Base-by-base conservation (phyloP, 2,797 vertebrate species). In the Zenarchopterus dispar region DNA sequence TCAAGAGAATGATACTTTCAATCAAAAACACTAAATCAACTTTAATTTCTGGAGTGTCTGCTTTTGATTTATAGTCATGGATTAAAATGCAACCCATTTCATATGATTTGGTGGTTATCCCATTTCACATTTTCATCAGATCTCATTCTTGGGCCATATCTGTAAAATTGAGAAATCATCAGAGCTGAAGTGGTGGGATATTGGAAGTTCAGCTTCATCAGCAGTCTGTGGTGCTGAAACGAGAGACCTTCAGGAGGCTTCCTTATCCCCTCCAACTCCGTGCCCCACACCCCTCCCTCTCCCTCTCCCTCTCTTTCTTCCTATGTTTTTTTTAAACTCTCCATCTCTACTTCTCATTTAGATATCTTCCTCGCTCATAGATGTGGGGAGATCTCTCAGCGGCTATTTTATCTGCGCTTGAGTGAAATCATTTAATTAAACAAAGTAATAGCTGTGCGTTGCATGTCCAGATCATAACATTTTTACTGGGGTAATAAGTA, bases 141-240 rank as follows among this genome's bases (percentile, higher is more conserved):
- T 89, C 71, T 86, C 80, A 82, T 89, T 91, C 83, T 89, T 68
- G 39, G 82, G 81, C 85, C 85, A 85, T 88, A 93, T 92, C 91
- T 93, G 87, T 89, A 89, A 92, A 90, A 92, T 88, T 89, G 90
- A 89, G 86, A 91, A 93, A 92, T 87, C 87, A 87, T 91, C 88
- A 86, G 87, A 85, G 91, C 86, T 85, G 90, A 88, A 88, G 87
- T 85, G 67, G 82, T 67, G 80, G 87, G 84, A 91, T 89, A 91
- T 93, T 92, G 90, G 86, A 90, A 88, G 91, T 91, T 90, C 84
- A 74, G 91, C 90, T 90, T 92, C 88, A 91, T 93, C 92, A 91
- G 92, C 92, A 90, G 88, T 90, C 90, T 92, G 87, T 89, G 89
- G 82, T 73, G 84, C 82, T 82, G 85, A 88, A 88, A 91, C 74